Evolutionary conservation across 2,888 invertebrate genomes (phyloP), one percentile per base, ranked within the genome.

Genomic region (Bombylius discolor): DNA sequence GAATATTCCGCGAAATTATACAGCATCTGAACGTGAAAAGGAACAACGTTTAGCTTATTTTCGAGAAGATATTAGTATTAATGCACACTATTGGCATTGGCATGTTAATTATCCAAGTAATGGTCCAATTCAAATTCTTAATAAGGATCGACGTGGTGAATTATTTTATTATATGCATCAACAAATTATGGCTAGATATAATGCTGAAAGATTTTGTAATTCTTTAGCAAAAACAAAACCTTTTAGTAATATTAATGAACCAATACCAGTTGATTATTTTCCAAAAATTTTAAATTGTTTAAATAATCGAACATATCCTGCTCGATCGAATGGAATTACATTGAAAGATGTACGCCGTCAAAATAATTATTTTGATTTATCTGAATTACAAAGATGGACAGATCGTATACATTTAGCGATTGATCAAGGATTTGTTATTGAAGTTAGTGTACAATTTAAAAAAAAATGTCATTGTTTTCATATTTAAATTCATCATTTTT

Each of bases 31-130:
- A 60, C 65, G 77, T 5, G 89, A 91, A 64, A 82, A 82, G 1
- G 91, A 92, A 65, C 89, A 91, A 70, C 80, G 85, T 6, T 71
- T 89, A 58, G 85, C 88, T 36, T 92, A 91, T 73, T 91, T 87
- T 79, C 81, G 90, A 47, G 91, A 91, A 69, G 91, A 90, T 70
- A 77, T 89, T 59, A 89, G 89, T 61, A 78, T 91, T 63, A 91
- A 91, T 74, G 81, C 89, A 52, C 91, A 91, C 70, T 90, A 92
- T 69, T 92, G 91, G 90, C 90, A 91, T 68, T 91, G 90, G 91
- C 91, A 92, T 71, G 78, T 91, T 62, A 89, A 90, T 2, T 91
- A 90, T 69, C 89, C 90, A 0, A 83, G 82, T 68, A 81, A 82
- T 56, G 81, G 83, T 0, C 77, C 79, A 23, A 66, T 68, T 13